phyloP scores from a whole-genome alignment of 2,888 invertebrate species.

The Alitta virens region DNA sequence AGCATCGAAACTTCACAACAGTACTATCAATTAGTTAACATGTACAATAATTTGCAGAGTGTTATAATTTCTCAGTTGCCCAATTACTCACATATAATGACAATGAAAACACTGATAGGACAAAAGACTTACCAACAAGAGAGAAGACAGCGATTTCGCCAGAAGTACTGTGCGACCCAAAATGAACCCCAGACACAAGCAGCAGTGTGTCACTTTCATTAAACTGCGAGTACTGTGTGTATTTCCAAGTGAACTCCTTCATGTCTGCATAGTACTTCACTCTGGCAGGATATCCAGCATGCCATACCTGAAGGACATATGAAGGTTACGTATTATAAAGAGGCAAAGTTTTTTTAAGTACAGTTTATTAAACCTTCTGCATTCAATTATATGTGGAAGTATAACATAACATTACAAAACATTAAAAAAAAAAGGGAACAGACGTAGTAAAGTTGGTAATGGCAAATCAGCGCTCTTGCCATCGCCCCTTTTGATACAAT shows the following conservation, averaged over 20 bases:
- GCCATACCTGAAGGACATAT: conserved; percentile 69
- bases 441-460: no score
- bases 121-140: conserved; percentile 62
- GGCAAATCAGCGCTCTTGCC: no score
- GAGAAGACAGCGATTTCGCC: conserved; percentile 87
- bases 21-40: neutral
- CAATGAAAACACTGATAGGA: neutral
- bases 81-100: neutral
- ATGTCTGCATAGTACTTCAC: conserved; percentile 69
- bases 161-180: conserved; percentile 75
- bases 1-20: no score
- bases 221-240: conserved; percentile 82
- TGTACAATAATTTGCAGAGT: neutral
- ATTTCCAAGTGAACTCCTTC: conserved; percentile 80
- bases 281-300: conserved; percentile 69
- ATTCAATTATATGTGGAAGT: no score
- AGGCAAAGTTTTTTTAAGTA: no score
- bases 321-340: no score
- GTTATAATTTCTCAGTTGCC: neutral
- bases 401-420: no score
- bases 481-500: no score
- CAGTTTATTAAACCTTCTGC: no score
- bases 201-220: conserved; percentile 77
- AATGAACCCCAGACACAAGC: conserved; percentile 80
- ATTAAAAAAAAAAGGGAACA: no score